These are phyloP conservation scores for Chitala chitala DNA, from an alignment of 2,113 vertebrate species.

Conservation along the genomic window DNA sequence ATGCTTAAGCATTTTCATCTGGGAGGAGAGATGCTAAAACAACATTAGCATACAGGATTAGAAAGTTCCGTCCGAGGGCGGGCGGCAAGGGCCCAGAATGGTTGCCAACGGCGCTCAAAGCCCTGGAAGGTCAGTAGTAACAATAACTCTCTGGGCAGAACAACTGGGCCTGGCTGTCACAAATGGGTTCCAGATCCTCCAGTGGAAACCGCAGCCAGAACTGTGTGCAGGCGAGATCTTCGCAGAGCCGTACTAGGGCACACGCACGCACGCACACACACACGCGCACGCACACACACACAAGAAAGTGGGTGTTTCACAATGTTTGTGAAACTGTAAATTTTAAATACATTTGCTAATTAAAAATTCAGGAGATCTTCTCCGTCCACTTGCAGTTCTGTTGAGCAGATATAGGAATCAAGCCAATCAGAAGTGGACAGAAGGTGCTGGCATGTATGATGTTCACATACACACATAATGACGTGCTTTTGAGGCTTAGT, in stretches of 20 bases:
- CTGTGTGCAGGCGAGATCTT: conserved; percentile 61
- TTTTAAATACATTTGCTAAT: too few relatives aligned
- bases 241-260: conserved; percentile 49
- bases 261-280: too few relatives aligned
- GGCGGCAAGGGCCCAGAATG: conserved; percentile 53
- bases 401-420: too few relatives aligned
- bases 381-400: background rate
- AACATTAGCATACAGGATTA: conserved; percentile 59
- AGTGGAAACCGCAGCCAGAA: conserved; percentile 63
- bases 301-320: conserved; percentile 35
- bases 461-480: too few relatives aligned
- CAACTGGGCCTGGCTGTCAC: conserved; percentile 51
- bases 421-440: too few relatives aligned
- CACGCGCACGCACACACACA: too few relatives aligned
- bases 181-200: conserved; percentile 72
- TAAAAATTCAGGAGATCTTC: background rate
- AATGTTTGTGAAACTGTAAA: too few relatives aligned
- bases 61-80: conserved; percentile 55
- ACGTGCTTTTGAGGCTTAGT: too few relatives aligned
- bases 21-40: conserved; percentile 53
- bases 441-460: too few relatives aligned
- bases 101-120: conserved; percentile 65
- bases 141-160: conserved; percentile 65
- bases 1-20: conserved; percentile 47
- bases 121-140: conserved; percentile 71